Evolutionary conservation across 2,113 vertebrate genomes (phyloP).

Genomic region (Tetrao urogallus): DNA sequence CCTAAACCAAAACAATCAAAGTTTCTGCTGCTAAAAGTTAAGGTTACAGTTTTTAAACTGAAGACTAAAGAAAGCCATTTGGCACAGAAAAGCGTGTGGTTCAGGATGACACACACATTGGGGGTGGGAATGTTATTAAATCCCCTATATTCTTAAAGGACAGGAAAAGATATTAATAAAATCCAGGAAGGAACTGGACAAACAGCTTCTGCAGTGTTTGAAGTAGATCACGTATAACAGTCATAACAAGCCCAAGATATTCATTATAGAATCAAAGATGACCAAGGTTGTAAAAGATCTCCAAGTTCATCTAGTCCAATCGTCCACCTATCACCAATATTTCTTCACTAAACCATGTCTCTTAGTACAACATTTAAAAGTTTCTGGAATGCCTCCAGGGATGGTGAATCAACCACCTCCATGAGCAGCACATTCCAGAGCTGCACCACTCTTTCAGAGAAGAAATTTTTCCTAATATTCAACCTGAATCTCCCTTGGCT

Average conservation of each 20-base stretch:
- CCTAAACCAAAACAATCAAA: not conserved
- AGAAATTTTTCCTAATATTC: no score
- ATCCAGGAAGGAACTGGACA: not conserved
- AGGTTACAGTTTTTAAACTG: not conserved
- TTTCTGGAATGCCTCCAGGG: no score
- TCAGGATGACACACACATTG: not conserved
- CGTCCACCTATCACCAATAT: no score
- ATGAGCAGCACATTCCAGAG: no score
- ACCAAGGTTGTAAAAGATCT: no score
- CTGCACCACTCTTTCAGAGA: no score
- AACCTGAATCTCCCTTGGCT: no score
- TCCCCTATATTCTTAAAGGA: not conserved
- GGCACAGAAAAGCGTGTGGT: not conserved
- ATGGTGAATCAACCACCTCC: no score
- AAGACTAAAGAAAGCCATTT: not conserved
- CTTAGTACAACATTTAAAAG: no score
- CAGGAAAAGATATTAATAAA: constrained; percentile 31
- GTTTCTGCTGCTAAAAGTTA: not conserved
- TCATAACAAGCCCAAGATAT: not conserved
- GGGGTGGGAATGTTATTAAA: not conserved
- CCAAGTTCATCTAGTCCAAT: no score
- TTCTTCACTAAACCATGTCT: no score
- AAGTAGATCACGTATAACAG: not conserved
- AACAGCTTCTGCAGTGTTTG: not conserved
- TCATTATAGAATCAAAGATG: not conserved